These are phyloP conservation scores for Thecocarcelia acutangulata DNA, from an alignment of 2,888 invertebrate species.

Conservation along the genomic window DNA sequence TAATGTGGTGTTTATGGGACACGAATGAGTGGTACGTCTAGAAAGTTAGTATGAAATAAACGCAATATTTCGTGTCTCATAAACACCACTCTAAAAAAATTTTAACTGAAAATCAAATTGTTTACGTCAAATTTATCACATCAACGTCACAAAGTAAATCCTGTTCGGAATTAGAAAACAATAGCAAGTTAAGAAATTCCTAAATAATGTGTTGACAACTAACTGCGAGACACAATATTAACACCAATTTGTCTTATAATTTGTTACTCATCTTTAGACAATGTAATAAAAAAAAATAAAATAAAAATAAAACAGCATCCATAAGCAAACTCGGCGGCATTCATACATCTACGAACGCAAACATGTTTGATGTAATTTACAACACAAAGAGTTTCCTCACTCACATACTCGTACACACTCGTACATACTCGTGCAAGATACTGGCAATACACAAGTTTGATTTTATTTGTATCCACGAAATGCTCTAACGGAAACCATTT, in stretches of 20 bases:
- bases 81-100: background rate
- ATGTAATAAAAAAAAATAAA: conserved; percentile 16
- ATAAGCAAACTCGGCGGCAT: background rate
- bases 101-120: background rate
- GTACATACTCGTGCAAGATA: background rate
- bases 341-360: background rate
- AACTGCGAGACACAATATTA: conserved; percentile 65
- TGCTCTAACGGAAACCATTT: conserved; percentile 68
- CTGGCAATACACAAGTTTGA: conserved; percentile 7
- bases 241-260: conserved; percentile 69
- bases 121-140: conserved; percentile 47
- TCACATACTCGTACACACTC: background rate
- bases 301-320: conserved; percentile 15
- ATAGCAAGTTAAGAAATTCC: conserved; percentile 50
- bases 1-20: too few species aligned
- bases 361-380: conserved; percentile 6
- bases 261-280: conserved; percentile 66
- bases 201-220: conserved; percentile 54
- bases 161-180: conserved; percentile 53
- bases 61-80: too few species aligned
- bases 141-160: conserved; percentile 21
- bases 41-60: too few species aligned
- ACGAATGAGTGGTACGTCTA: too few species aligned
- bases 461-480: background rate
- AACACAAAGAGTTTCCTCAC: conserved; percentile 17